Percentiles rank a stretch among this genome's conserved stretches.
These are phyloP conservation scores for Diplosoma virens DNA, from an alignment of 23 tunicate genomes.

Conservation along the genomic window DNA sequence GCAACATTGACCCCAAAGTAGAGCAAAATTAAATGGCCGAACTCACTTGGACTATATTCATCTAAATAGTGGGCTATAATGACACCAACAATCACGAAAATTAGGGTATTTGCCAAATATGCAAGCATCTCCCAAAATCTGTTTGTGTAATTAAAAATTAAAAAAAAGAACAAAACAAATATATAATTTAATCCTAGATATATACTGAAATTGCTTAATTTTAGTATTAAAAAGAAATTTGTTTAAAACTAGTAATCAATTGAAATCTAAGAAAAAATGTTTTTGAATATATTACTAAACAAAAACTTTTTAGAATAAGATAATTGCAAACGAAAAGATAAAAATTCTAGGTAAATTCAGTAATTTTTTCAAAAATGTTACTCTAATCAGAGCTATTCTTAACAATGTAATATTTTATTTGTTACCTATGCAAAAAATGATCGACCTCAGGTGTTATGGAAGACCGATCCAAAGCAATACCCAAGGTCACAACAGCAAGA, in stretches of 20 bases:
- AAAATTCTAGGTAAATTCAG: too few species aligned
- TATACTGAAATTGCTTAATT: too few species aligned
- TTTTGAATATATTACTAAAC: too few species aligned
- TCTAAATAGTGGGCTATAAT: conserved; percentile 50
- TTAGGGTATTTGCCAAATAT: conserved; percentile 63
- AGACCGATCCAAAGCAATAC: conserved; percentile 60
- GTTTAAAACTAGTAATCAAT: too few species aligned
- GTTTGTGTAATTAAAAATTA: neutral
- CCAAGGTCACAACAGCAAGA: conserved; percentile 62
- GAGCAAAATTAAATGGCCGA: conserved; percentile 45
- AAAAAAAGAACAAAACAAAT: neutral
- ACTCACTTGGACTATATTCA: conserved; percentile 38
- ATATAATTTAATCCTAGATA: neutral
- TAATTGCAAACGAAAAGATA: too few species aligned
- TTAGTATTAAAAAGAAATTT: too few species aligned
- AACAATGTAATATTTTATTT: neutral
- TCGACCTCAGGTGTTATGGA: conserved; percentile 72
- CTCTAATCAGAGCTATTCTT: neutral
- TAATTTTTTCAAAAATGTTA: too few species aligned
- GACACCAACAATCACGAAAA: conserved; percentile 74
- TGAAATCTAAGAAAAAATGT: too few species aligned
- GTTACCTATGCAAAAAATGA: conserved; percentile 71
- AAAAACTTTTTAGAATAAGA: too few species aligned
- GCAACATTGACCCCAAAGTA: conserved; percentile 54
- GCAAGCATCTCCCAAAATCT: conserved; percentile 93